phyloP scores from a whole-genome alignment of 2,888 invertebrate species.

The Caenorhabditis sulstoni region DNA sequence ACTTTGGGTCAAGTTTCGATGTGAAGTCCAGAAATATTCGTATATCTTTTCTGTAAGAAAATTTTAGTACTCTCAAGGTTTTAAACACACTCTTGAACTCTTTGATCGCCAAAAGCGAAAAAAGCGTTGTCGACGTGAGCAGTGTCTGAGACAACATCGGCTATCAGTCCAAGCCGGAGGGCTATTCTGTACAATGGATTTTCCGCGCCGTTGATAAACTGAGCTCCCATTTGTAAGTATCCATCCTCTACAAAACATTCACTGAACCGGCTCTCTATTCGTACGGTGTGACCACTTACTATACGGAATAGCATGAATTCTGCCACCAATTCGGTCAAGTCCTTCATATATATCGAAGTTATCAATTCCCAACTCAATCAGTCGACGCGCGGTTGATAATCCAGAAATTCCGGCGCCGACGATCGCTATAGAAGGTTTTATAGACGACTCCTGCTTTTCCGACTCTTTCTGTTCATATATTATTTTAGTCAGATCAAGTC shows the following conservation, averaged over 20 bases:
- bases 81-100: conserved; percentile 51
- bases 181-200: conserved; percentile 77
- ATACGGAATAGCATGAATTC: conserved; percentile 72
- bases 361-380: conserved; percentile 69
- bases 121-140: conserved; percentile 65
- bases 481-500: too few relatives aligned
- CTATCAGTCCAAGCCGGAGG: conserved; percentile 59
- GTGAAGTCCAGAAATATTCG: conserved; percentile 63
- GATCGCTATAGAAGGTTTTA: conserved; percentile 70
- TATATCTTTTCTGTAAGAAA: conserved; percentile 60
- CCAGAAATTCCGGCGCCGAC: conserved; percentile 74
- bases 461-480: conserved; percentile 70
- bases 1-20: conserved; percentile 66
- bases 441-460: conserved; percentile 58
- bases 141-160: conserved; percentile 62
- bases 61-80: not conserved
- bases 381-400: conserved; percentile 69
- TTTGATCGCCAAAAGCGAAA: conserved; percentile 61
- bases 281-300: too few relatives aligned
- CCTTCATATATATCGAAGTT: conserved; percentile 72
- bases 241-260: conserved; percentile 67
- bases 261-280: too few relatives aligned
- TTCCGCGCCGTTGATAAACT: conserved; percentile 75
- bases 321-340: conserved; percentile 68
- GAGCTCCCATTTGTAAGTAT: conserved; percentile 78